Evolutionary conservation across 2,888 invertebrate genomes (phyloP), one percentile per base, ranked within the genome.

Genomic region (Trichopoda pennipes): DNA sequence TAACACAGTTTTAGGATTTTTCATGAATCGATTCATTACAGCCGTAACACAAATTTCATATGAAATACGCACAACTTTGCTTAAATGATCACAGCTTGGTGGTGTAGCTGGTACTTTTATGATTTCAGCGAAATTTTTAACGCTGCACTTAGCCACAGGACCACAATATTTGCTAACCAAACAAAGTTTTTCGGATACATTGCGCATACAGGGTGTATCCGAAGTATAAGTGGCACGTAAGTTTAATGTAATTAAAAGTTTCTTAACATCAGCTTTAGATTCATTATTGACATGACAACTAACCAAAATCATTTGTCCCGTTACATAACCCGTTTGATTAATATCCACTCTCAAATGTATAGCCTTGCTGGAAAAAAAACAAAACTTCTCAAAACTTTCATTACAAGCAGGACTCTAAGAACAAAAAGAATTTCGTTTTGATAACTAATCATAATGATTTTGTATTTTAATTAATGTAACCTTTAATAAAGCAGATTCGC

Each of bases 251-350:
- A 87, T 91, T 89, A 51, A 92, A 85, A 85, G 88, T 88, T 78
- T 91, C 86, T 85, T 86, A 47, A 94, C 92, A 70, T 90, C 90
- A 23, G 92, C 90, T 77, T 92, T 92, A 2, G 93, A 93, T 58
- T 91, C 89, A 89, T 94, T 94, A 84, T 93, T 92, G 2, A 94
- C 91, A 84, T 93, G 92, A 1, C 93, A 86, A 42, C 88, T 87
- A 61, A 90, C 79, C 28, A 88, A 82, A 79, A 91, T 88, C 63
- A 88, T 86, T 86, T 91, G 90, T 0, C 91, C 91, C 0, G 91
- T 90, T 7, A 91, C 90, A 81, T 88, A 91, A 44, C 91, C 91
- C 6, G 89, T 88, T 79, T 90, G 90, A 63, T 88, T 87, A 7
- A 91, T 80, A 35, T 87, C 87, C 9, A 89, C 86, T 51, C 85